Evolutionary conservation across 2,797 vertebrate genomes (phyloP).

Genomic region (Melopsittacus undulatus): DNA sequence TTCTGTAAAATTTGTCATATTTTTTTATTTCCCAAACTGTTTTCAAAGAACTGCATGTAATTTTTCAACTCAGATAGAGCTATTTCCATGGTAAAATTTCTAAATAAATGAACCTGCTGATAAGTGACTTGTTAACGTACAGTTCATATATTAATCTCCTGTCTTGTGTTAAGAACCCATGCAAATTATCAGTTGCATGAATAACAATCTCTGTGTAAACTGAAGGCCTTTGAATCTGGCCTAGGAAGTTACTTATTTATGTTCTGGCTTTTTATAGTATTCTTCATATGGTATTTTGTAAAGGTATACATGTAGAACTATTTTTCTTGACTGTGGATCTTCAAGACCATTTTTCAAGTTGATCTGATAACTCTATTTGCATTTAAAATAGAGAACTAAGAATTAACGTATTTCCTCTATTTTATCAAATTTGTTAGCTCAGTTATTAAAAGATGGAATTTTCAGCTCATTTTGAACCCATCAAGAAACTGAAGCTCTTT

Average conservation of each 20-base stretch:
- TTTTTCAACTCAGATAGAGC: neutral
- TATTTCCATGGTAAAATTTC: neutral
- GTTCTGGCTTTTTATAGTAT: neutral
- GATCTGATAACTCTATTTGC: neutral
- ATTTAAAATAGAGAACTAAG: neutral
- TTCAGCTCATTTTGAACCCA: neutral
- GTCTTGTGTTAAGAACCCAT: neutral
- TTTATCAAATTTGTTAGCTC: neutral
- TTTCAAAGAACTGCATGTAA: neutral
- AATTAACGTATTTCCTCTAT: neutral
- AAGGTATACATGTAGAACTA: neutral
- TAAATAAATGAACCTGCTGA: neutral
- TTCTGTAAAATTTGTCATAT: neutral
- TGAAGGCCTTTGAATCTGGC: neutral
- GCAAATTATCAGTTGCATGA: neutral
- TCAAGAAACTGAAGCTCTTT: neutral
- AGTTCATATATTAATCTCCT: neutral
- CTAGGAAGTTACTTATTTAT: neutral
- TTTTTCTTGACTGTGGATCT: neutral
- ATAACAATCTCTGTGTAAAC: neutral
- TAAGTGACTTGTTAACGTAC: neutral
- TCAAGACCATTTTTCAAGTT: neutral
- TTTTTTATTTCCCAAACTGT: neutral
- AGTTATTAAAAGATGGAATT: neutral
- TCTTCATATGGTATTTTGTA: neutral